A percentile compares a stretch with the other conserved stretches of the same genome.
phyloP scores from a whole-genome alignment of 2,113 vertebrate genomes.

The Thomomys bottae region DNA sequence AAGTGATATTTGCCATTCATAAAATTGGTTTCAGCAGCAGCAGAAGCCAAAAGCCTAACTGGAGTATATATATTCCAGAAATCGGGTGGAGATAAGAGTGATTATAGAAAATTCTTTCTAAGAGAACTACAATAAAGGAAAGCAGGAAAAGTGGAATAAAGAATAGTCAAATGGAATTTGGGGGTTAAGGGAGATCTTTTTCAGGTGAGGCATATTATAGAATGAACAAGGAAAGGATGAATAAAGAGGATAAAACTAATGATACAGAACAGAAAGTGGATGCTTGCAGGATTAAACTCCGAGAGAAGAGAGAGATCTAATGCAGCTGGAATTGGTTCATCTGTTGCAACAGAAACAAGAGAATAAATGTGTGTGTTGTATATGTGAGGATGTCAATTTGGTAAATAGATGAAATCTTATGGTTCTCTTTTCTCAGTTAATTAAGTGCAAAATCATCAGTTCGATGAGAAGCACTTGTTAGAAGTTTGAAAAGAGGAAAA shows the following conservation, averaged over 20 bases:
- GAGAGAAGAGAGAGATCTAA: background rate
- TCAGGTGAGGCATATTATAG: background rate
- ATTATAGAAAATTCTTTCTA: constrained; percentile 16
- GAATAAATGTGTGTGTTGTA: background rate
- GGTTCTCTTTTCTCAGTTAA: constrained; percentile 12
- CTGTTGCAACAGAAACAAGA: constrained; percentile 24
- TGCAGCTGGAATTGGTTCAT: background rate
- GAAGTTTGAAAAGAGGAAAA: constrained; percentile 16
- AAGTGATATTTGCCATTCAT: constrained; percentile 3
- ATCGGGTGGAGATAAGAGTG: background rate
- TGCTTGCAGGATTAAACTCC: background rate
- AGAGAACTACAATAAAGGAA: background rate
- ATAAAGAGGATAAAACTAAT: background rate
- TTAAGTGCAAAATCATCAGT: constrained; percentile 19
- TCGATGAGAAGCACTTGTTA: background rate
- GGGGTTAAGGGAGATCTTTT: background rate
- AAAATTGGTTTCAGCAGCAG: constrained; percentile 9
- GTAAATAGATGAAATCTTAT: background rate
- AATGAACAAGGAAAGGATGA: background rate
- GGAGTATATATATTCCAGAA: background rate
- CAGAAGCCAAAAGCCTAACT: background rate
- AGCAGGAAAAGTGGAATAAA: background rate
- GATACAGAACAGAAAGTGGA: constrained; percentile 16
- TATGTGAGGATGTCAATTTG: background rate
- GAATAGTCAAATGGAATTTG: background rate